Evolutionary conservation across 2,888 invertebrate species (phyloP), one percentile per base, ranked within the genome.

Genomic region (Mesoligia furuncula): DNA sequence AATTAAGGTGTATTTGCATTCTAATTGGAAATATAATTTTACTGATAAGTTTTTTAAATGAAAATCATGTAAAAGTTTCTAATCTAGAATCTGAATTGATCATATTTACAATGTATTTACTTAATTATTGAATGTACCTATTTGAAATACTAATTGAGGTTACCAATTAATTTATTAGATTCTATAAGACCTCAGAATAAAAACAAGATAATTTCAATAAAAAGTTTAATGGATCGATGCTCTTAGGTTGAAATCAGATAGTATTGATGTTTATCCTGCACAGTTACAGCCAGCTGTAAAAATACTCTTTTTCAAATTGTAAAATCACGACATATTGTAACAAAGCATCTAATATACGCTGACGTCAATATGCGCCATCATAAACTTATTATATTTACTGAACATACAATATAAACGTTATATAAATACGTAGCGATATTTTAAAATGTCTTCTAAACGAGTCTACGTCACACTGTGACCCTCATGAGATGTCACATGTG

Each of bases 281-380:
- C 82, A 87, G 84, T 90, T 88, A 91, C 84, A 89, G 80, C 79
- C 89, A 90, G 89, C 89, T 90, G 90, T 90, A 92, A 92, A 92
- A 93, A 92, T 91, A 90, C 84, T 87, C 81, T 83, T 86, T 90
- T 89, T 88, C 77, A 89, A 79, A 89, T 88, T 89, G 84, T 89
- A 88, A 91, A 90, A 90, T 87, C 87, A 80, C 83, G 84, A 90
- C 73, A 90, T 90, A 91, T 89, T 88, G 81, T 81, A 91, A 91
- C 90, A 91, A 92, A 92, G 90, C 89, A 88, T 87, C 84, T 90
- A 90, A 91, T 91, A 90, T 90, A 88, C 85, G 66, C 85, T 92
- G 91, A 93, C 92, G 93, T 92, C 92, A 93, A 91, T 90, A 80
- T 83, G 57, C 79, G 75, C 87, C 85, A 81, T 89, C 89, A 91